Evolutionary conservation across 2,113 vertebrate genomes (phyloP), one percentile per base, ranked within the genome.

Genomic region (Corythaeola cristata): DNA sequence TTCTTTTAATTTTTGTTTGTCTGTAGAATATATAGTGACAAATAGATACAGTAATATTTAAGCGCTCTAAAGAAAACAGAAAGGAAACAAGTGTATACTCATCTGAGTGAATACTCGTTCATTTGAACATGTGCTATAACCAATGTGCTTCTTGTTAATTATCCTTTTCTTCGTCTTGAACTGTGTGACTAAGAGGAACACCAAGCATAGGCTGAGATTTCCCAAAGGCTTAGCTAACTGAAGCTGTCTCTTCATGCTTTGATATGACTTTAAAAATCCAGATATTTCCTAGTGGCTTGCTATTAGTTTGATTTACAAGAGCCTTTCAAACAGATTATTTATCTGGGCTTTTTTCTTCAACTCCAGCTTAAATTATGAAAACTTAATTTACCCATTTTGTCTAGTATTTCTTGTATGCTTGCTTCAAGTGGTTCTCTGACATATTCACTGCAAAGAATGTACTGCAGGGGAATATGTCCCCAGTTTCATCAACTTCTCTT

Each of bases 41-140:
- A 74, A 58, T 6, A 84, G 15, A 15, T 75, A 62, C 11, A 0
- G 2, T 47, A 71, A 77, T 83, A 12, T 73, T 82, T 35, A 72
- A 37, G 23, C 62, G 5, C 28, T 47, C 4, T 55, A 28, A 66
- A 81, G 76, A 66, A 45, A 37, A 60, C 6, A 66, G 41, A 67
- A 86, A 50, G 56, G 0, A 49, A 47, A 17, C 39, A 50, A 32
- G 7, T 60, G 33, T 39, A 7, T 52, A 24, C 11, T 39, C 18
- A 39, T 8, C 4, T 32, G 30, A 62, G 27, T 49, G 28, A 81
- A 56, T 55, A n/a, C 9, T n/a, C 13, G 11, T 28, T 80, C 9
- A 2, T 50, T 91, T 2, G 3, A 37, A 30, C 44, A 44, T 0
- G 0, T 75, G 26, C 12, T 85, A 1, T 28, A 59, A n/a, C 9